Conservation (phyloP, 2,888 invertebrate species). For the Leptinotarsa peninsularis region DNA sequence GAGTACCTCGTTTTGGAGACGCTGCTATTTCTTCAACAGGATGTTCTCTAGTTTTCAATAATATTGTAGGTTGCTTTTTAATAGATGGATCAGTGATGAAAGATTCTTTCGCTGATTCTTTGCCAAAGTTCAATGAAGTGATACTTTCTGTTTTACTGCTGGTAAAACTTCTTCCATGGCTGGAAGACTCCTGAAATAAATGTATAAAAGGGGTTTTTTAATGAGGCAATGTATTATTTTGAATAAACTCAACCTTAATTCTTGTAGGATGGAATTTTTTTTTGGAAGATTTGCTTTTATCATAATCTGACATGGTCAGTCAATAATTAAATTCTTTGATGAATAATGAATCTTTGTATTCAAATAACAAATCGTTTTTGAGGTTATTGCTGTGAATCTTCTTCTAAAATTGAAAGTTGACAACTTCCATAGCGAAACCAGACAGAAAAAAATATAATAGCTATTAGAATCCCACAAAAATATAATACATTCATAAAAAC, state of each 20-base stretch:
- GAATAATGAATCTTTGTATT: too few relatives aligned
- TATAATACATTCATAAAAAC: too few relatives aligned
- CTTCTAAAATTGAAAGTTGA: too few relatives aligned
- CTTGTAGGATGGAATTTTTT: constrained; percentile 66
- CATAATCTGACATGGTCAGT: constrained; percentile 59
- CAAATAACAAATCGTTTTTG: too few relatives aligned
- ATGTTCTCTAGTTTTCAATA: constrained; percentile 76
- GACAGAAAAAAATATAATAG: too few relatives aligned
- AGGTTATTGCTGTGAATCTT: too few relatives aligned
- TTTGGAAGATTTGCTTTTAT: constrained; percentile 65
- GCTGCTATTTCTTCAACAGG: constrained; percentile 71
- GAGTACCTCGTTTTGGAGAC: constrained; percentile 70
- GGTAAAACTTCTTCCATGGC: constrained; percentile 50
- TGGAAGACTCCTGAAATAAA: constrained; percentile 36
- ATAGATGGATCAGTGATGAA: constrained; percentile 28
- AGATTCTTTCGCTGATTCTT: constrained; percentile 45
- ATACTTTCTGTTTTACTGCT: constrained; percentile 46
- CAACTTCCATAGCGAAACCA: too few relatives aligned
- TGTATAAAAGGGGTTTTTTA: background rate
- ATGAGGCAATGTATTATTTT: background rate
- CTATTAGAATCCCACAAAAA: too few relatives aligned
- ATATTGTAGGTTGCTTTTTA: constrained; percentile 74
- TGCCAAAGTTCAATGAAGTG: constrained; percentile 38
- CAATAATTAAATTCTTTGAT: too few relatives aligned
- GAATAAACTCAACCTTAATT: constrained; percentile 28